Evolutionary conservation across 2,888 invertebrate genomes (phyloP).

Genomic region (Meandrusa payeni): DNA sequence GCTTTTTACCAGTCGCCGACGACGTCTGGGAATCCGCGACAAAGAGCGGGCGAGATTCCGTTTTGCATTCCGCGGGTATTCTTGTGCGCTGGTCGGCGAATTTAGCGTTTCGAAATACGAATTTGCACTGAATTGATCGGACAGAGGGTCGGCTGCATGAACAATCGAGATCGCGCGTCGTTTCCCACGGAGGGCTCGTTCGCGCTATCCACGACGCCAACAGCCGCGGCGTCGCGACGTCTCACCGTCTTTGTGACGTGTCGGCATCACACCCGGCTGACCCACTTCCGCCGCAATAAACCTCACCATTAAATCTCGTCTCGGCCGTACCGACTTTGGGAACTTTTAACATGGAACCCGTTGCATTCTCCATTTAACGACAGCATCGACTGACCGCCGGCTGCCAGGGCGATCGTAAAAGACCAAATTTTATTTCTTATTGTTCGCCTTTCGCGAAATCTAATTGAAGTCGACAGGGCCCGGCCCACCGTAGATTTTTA

Average conservation of each 20-base stretch:
- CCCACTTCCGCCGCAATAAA: slow-evolving; percentile 68
- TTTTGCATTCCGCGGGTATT: slow-evolving; percentile 70
- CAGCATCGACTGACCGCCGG: slow-evolving; percentile 62
- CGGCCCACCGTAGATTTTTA: slow-evolving; percentile 62
- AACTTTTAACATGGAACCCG: slow-evolving; percentile 62
- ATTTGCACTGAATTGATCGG: slow-evolving; percentile 53
- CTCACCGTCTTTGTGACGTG: slow-evolving; percentile 15
- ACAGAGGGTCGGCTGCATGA: slow-evolving; percentile 38
- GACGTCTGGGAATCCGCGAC: slow-evolving; percentile 78
- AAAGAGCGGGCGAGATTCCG: slow-evolving; percentile 72
- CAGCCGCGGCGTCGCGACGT: slow-evolving; percentile 30
- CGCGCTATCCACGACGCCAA: not conserved
- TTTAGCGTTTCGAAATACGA: slow-evolving; percentile 54
- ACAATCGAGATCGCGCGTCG: slow-evolving; percentile 32
- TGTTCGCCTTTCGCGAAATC: slow-evolving; percentile 78
- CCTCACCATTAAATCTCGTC: slow-evolving; percentile 60
- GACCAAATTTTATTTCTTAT: slow-evolving; percentile 78
- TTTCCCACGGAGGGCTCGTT: slow-evolving; percentile 39
- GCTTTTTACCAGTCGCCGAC: slow-evolving; percentile 67
- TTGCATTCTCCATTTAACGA: slow-evolving; percentile 75
- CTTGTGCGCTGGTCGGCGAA: slow-evolving; percentile 55
- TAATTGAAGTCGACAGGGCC: slow-evolving; percentile 69
- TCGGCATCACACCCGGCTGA: slow-evolving; percentile 38
- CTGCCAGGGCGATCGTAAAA: slow-evolving; percentile 73
- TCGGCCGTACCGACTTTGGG: slow-evolving; percentile 54